phyloP scores from a whole-genome alignment of 2,888 invertebrate species.

The Pharmacophagus antenor region DNA sequence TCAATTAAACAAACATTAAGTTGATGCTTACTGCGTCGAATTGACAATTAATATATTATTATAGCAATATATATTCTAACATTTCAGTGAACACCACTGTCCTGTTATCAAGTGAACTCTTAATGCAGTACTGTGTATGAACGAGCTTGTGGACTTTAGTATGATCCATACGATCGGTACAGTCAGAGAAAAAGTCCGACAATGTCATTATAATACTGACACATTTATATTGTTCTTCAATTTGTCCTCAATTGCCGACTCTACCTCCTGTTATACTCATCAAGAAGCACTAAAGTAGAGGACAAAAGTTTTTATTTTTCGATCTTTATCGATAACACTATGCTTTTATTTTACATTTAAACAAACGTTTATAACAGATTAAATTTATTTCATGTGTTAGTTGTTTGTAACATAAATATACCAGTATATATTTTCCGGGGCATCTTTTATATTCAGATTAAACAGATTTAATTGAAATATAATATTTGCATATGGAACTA shows the following conservation, averaged over 20 bases:
- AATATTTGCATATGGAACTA: no score
- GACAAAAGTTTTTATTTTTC: no score
- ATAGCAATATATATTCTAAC: background rate
- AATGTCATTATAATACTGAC: background rate
- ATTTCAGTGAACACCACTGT: slow-evolving; percentile 19
- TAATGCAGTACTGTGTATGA: slow-evolving; percentile 12
- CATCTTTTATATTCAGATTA: no score
- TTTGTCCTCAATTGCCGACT: background rate
- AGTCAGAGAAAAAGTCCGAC: slow-evolving; percentile 19
- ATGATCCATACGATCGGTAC: slow-evolving; percentile 15
- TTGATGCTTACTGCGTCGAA: background rate
- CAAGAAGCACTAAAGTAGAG: no score
- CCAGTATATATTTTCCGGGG: no score
- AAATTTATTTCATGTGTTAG: no score
- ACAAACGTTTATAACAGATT: no score
- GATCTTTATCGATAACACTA: no score
- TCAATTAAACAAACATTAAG: background rate
- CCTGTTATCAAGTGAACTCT: slow-evolving; percentile 29
- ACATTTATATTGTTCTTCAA: background rate
- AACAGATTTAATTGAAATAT: no score
- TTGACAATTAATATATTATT: background rate
- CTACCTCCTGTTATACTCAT: background rate
- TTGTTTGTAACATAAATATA: no score
- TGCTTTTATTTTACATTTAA: no score
- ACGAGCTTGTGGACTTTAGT: slow-evolving; percentile 7